These are phyloP conservation scores for Parascotia fuliginaria DNA, from an alignment of 2,888 invertebrate species.

Conservation along the genomic window DNA sequence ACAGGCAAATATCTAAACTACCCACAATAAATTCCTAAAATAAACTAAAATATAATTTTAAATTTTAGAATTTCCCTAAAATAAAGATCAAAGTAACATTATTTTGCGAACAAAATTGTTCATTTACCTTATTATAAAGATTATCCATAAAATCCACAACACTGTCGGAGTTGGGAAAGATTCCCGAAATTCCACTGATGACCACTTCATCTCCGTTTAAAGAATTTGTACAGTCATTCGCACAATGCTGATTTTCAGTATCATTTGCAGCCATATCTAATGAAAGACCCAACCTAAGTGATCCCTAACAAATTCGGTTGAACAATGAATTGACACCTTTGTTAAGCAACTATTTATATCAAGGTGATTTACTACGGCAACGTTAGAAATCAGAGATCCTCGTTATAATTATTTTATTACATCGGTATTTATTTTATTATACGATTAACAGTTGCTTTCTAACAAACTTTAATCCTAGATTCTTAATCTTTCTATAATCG, in stretches of 20 bases:
- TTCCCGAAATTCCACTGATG: conserved; percentile 87
- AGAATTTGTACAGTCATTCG: conserved; percentile 3
- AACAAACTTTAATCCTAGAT: too few species aligned
- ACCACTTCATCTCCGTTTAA: conserved; percentile 81
- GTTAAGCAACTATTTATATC: not conserved
- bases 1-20: too few species aligned
- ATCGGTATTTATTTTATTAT: too few species aligned
- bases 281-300: not conserved
- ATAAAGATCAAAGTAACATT: too few species aligned
- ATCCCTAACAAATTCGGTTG: not conserved
- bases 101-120: too few species aligned
- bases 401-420: too few species aligned
- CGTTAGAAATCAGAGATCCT: too few species aligned
- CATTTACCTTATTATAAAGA: conserved; percentile 88
- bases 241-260: not conserved
- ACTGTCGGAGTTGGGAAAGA: conserved; percentile 89
- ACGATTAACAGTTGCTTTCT: too few species aligned
- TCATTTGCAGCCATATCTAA: conserved; percentile 3
- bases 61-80: too few species aligned
- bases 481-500: too few species aligned
- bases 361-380: not conserved
- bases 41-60: too few species aligned
- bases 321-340: not conserved
- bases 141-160: conserved; percentile 87
- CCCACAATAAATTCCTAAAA: too few species aligned